These are phyloP conservation scores for Ellobius talpinus DNA, from an alignment of 2,113 vertebrate species.

Conservation along the genomic window DNA sequence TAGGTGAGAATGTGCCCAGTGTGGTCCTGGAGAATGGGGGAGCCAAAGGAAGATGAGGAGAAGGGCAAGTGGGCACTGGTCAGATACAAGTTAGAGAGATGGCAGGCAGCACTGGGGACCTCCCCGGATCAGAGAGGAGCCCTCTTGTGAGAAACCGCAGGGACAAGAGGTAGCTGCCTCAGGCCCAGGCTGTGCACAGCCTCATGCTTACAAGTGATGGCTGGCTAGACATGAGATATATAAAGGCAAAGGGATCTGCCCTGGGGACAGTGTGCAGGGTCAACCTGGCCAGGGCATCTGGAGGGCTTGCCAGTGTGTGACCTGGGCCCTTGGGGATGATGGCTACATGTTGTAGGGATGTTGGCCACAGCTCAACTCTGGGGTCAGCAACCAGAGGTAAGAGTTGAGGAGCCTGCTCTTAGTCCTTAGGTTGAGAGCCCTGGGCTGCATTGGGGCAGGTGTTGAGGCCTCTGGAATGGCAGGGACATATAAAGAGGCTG, in stretches of 20 bases:
- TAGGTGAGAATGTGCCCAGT: no score
- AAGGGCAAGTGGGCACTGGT: neutral
- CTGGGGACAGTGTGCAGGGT: neutral
- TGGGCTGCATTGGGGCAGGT: accelerated
- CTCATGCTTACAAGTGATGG: neutral
- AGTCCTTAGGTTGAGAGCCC: neutral
- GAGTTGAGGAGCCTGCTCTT: no score
- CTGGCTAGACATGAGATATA: neutral
- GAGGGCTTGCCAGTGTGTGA: neutral
- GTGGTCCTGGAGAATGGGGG: neutral
- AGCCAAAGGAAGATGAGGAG: neutral
- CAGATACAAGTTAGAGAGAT: neutral
- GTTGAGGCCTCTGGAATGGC: accelerated
- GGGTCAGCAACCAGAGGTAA: neutral
- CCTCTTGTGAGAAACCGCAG: neutral
- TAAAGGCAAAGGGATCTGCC: neutral
- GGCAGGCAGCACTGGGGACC: neutral
- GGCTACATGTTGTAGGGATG: accelerated
- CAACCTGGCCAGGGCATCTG: neutral
- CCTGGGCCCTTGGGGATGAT: neutral
- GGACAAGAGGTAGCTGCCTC: neutral
- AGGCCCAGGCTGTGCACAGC: neutral
- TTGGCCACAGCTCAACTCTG: neutral
- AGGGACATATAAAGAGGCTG: accelerated
- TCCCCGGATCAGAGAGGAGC: neutral